Evolutionary conservation across 2,797 vertebrate species (phyloP).

Genomic region (Gastrophryne carolinensis): DNA sequence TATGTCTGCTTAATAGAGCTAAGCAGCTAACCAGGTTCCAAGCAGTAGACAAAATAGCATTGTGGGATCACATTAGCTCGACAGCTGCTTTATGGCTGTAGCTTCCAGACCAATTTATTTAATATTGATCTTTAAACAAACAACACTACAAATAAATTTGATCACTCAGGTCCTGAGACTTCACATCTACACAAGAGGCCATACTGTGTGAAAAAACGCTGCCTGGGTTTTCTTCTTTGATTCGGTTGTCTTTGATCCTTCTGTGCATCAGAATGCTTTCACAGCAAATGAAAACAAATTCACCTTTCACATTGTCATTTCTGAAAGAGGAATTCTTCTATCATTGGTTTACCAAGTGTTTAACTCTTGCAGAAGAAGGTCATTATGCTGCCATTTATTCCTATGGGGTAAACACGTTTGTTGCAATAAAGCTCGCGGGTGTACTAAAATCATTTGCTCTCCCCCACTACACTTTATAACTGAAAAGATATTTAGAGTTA

Average conservation of each 20-base stretch:
- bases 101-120: constrained; percentile 87
- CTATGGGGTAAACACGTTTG: not conserved
- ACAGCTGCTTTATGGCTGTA: constrained; percentile 84
- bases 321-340: constrained; percentile 74
- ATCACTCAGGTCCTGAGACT: constrained; percentile 74
- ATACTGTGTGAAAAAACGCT: constrained; percentile 68
- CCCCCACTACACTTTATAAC: too few species aligned
- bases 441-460: too few species aligned
- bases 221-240: constrained; percentile 74
- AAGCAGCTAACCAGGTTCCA: constrained; percentile 79
- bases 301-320: constrained; percentile 75
- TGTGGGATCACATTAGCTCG: constrained; percentile 82
- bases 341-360: constrained; percentile 62
- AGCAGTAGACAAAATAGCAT: constrained; percentile 81
- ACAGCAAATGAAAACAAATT: constrained; percentile 82
- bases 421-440: not conserved
- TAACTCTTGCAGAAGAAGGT: not conserved
- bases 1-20: constrained; percentile 73
- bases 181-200: constrained; percentile 73
- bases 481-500: too few species aligned
- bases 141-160: constrained; percentile 85
- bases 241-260: constrained; percentile 77
- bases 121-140: constrained; percentile 89
- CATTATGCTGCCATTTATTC: not conserved
- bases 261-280: constrained; percentile 77